phyloP scores from a whole-genome alignment of 1,140 invertebrate species.

The Drosophila micromelanica region DNA sequence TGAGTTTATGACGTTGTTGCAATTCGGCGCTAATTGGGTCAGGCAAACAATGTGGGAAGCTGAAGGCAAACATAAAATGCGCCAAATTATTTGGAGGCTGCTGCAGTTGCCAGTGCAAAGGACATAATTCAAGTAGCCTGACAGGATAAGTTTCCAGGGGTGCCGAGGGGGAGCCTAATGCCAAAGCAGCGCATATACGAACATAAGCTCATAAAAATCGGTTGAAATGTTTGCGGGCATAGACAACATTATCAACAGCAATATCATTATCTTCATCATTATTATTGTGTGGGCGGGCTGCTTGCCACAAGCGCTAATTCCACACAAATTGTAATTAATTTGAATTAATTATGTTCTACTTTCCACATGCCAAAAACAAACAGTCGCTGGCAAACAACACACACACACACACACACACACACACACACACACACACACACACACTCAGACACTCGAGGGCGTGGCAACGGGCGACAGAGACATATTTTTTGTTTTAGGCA shows the following conservation, averaged over 20 bases:
- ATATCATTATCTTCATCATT: slow-evolving; percentile 12
- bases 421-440: slow-evolving; percentile 39
- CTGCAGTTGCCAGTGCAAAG: slow-evolving; percentile 17
- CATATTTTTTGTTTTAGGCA: slow-evolving; percentile 65
- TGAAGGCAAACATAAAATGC: slow-evolving; percentile 26
- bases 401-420: slow-evolving; percentile 40
- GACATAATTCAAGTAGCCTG: slow-evolving; percentile 40
- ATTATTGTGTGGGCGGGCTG: slow-evolving; percentile 13
- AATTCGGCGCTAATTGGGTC: slow-evolving; percentile 68
- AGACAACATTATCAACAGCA: slow-evolving; percentile 12
- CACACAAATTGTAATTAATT: slow-evolving; percentile 83
- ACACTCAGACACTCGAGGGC: slow-evolving; percentile 48
- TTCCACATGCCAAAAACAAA: slow-evolving; percentile 71
- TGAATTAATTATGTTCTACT: slow-evolving; percentile 82
- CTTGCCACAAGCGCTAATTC: slow-evolving; percentile 77
- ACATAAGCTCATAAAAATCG: slow-evolving; percentile 58
- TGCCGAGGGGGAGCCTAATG: background rate
- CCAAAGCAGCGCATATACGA: slow-evolving; percentile 15
- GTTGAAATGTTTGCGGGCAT: slow-evolving; percentile 30
- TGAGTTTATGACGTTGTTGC: slow-evolving; percentile 76
- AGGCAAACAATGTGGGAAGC: slow-evolving; percentile 64
- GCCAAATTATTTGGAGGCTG: slow-evolving; percentile 37
- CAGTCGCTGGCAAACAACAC: slow-evolving; percentile 26
- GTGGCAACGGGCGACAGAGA: slow-evolving; percentile 24
- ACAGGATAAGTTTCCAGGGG: slow-evolving; percentile 30